These are phyloP conservation scores for Psettodes erumei DNA, from an alignment of 2,113 vertebrate genomes.

Conservation along the genomic window DNA sequence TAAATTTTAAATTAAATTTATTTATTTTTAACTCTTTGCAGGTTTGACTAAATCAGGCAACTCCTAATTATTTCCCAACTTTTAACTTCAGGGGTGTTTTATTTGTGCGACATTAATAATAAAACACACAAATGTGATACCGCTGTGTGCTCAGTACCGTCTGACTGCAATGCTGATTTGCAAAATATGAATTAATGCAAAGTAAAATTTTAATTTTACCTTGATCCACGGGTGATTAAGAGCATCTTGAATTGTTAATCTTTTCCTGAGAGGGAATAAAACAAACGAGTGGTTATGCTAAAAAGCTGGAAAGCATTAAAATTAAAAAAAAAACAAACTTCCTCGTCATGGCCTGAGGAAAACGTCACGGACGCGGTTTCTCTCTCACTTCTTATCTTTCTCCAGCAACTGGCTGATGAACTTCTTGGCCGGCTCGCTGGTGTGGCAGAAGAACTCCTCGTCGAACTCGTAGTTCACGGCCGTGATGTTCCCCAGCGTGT, in stretches of 20 bases:
- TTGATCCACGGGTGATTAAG: conserved; percentile 95
- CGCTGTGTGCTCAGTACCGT: not conserved
- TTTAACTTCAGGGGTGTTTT: no score
- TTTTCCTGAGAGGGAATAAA: conserved; percentile 84
- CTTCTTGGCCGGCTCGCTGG: conserved; percentile 92
- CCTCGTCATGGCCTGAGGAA: no score
- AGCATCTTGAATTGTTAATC: conserved; percentile 92
- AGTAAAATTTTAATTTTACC: conserved; percentile 82
- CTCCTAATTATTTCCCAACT: no score
- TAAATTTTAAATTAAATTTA: no score
- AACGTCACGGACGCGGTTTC: no score
- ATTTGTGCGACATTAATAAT: no score
- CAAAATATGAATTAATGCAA: no score
- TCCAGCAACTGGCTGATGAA: conserved; percentile 94
- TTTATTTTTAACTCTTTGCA: no score
- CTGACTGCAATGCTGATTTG: not conserved
- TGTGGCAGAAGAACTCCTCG: conserved; percentile 96
- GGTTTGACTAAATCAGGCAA: no score
- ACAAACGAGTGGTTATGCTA: not conserved
- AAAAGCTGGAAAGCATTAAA: not conserved
- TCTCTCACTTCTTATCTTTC: conserved; percentile 84
- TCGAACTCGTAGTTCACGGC: conserved; percentile 95
- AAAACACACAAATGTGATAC: no score
- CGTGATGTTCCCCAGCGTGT: conserved; percentile 94
- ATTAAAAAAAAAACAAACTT: no score